Conservation (phyloP, 2,797 vertebrate genomes). For the Epinephelus awoara region DNA sequence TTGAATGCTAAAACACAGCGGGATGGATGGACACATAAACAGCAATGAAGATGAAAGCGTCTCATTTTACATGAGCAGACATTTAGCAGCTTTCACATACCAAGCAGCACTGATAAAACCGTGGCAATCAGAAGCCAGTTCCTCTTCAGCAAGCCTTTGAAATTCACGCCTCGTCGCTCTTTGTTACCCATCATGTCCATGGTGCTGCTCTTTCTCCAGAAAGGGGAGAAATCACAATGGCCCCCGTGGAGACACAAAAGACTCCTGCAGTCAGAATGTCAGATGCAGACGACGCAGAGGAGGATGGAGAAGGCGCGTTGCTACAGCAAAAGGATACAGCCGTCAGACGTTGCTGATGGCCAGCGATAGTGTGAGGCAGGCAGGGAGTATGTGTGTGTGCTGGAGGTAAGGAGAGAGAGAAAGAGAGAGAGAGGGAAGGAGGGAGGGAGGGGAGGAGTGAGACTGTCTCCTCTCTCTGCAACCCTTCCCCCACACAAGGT, state of each 20-base stretch:
- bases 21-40: constrained; percentile 1
- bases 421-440: neutral
- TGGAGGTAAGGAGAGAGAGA: constrained; percentile 21
- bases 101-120: constrained; percentile 90
- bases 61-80: constrained; percentile 32
- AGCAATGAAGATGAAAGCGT: neutral
- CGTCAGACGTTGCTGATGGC: constrained; percentile 69
- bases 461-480: neutral
- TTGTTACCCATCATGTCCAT: constrained; percentile 87
- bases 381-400: constrained; percentile 34
- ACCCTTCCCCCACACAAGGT: constrained; percentile 68
- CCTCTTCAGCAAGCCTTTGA: constrained; percentile 86
- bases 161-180: constrained; percentile 81
- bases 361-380: constrained; percentile 43
- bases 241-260: constrained; percentile 50
- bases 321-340: constrained; percentile 67
- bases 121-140: constrained; percentile 95
- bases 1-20: constrained; percentile 8
- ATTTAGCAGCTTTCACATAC: constrained; percentile 81
- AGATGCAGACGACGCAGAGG: constrained; percentile 50
- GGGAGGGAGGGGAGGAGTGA: neutral
- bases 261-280: constrained; percentile 41
- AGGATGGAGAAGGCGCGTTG: constrained; percentile 46
- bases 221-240: constrained; percentile 33
- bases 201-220: constrained; percentile 43